These are phyloP conservation scores for Zonotrichia albicollis DNA, from an alignment of 2,797 vertebrate genomes.

Conservation along the genomic window DNA sequence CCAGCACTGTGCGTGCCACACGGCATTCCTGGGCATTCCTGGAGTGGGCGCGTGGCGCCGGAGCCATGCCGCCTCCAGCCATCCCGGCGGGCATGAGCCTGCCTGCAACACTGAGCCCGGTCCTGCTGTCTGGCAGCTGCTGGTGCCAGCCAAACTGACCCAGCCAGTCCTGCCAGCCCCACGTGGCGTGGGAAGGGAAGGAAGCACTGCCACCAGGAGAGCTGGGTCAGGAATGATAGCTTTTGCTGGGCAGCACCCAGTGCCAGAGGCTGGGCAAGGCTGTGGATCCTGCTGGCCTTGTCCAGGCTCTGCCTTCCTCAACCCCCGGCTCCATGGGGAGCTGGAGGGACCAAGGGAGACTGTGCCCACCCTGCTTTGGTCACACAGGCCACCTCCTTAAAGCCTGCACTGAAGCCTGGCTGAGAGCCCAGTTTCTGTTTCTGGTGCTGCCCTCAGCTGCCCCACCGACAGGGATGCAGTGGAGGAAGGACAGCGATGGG, in stretches of 20 bases:
- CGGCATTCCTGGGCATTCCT: not conserved
- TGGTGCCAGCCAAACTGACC: not conserved
- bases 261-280: rapidly evolving
- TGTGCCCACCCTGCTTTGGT: not conserved
- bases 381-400: not conserved
- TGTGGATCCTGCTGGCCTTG: not conserved
- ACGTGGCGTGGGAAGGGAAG: not conserved
- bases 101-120: rapidly evolving
- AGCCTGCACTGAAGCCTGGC: not conserved
- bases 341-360: not conserved
- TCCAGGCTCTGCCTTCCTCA: not conserved
- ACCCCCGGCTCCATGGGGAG: rapidly evolving
- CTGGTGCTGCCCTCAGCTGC: not conserved
- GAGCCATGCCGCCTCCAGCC: not conserved
- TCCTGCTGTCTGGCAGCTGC: not conserved
- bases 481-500: rapidly evolving
- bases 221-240: not conserved
- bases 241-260: not conserved
- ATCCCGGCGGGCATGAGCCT: not conserved
- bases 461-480: rapidly evolving
- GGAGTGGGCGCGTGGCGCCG: rapidly evolving
- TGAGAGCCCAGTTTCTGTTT: not conserved
- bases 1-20: rapidly evolving
- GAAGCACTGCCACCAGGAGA: rapidly evolving
- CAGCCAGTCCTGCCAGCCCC: not conserved